Evolutionary conservation across 2,113 vertebrate species (phyloP), one percentile per base, ranked within the genome.

Genomic region (Malurus elegans): DNA sequence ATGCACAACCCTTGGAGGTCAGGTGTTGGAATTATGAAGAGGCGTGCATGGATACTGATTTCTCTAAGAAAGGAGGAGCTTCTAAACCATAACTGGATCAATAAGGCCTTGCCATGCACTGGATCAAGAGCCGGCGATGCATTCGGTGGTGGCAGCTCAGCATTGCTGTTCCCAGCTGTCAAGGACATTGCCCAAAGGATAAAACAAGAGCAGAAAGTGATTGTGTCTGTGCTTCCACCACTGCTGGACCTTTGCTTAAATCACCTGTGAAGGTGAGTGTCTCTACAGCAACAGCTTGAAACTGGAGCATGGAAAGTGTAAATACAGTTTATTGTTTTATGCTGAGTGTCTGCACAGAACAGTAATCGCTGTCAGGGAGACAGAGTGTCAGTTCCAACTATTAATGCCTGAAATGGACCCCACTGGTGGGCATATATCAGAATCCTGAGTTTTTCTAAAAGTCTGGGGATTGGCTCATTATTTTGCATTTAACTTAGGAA

Each of bases 191-290:
- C 29, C 38, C 34, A 56, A 54, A 40, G 57, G 8, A 66, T n/a
- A 69, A 78, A 72, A 29, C 6, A 70, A 4, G 18, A n/a, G 4
- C 28, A 51, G 38, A 40, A 94, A 71, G 15, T 18, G 18, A 56
- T 23, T 56, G 26, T 24, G 28, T 21, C 29, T 26, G 0, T 40
- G 14, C 5, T 82, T 71, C 2, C 0, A 13, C 48, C 61, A 28
- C 14, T 40, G 57, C 36, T 64, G n/a, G 28, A 56, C 38, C 17
- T 79, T 79, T 79, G 20, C 18, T 72, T 38, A 58, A 74, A 26
- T 20, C 7, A 67, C 61, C 20, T 67, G 16, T 6, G 14, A 64
- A 51, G 12, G 16, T 12, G 26, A 79, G 14, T 10, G 29, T 6
- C 20, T 53, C 44, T 54, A 51, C 85, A 81, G 40, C 24, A 16